Conservation (phyloP, 2,113 vertebrate species). For the Tauraco erythrolophus region DNA sequence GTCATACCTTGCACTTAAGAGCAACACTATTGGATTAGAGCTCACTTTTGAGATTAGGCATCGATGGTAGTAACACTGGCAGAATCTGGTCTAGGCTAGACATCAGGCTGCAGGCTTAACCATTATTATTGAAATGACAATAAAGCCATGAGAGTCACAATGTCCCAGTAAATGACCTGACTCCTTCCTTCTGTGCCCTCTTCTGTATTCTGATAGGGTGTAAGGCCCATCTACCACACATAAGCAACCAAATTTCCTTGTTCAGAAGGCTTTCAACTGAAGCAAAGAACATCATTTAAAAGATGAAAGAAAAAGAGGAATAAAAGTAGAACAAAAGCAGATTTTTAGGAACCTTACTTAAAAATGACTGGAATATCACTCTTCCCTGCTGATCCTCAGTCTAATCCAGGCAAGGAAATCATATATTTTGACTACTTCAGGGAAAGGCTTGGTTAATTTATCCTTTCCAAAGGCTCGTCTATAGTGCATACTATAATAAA, state of each 20-base stretch:
- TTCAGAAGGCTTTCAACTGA: background rate
- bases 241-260: background rate
- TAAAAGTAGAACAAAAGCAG: rapidly evolving
- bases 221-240: background rate
- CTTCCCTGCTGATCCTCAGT: background rate
- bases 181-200: background rate
- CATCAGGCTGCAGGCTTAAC: background rate
- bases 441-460: background rate
- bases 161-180: background rate
- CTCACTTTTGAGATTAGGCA: background rate
- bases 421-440: background rate
- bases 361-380: background rate
- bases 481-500: background rate
- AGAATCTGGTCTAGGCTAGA: background rate
- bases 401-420: background rate
- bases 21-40: background rate
- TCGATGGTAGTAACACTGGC: background rate
- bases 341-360: background rate
- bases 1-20: background rate
- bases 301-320: background rate
- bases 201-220: background rate
- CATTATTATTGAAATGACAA: background rate
- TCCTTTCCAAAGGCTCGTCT: background rate
- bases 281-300: background rate
- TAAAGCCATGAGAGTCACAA: background rate